Percentiles rank a stretch among this genome's conserved stretches.
These are phyloP conservation scores for Vombatus ursinus DNA, from an alignment of 2,113 vertebrate genomes.

Conservation along the genomic window DNA sequence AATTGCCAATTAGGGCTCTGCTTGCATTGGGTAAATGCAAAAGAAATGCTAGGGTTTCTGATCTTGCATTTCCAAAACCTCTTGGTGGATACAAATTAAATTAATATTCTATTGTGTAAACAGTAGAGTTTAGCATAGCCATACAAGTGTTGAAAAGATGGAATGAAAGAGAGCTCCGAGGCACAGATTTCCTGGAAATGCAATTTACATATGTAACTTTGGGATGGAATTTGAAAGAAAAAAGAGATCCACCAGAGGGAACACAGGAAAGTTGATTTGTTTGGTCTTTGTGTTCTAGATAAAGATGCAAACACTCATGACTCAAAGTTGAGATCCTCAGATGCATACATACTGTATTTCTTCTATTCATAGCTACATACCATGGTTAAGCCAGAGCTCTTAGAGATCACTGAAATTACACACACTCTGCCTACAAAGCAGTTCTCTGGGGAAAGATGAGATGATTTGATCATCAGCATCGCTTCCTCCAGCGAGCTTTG, in stretches of 20 bases:
- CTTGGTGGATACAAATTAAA: not conserved
- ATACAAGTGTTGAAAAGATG: not conserved
- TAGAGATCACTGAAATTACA: not conserved
- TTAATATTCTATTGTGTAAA: not conserved
- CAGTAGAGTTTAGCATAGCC: not conserved
- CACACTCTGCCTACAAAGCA: not conserved
- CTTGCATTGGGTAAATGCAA: not conserved
- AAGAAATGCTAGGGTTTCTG: not conserved
- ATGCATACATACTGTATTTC: slow-evolving; percentile 30
- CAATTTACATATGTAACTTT: too few relatives aligned
- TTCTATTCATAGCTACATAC: slow-evolving; percentile 58
- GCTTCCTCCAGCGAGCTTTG: slow-evolving; percentile 7
- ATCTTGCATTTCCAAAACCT: not conserved
- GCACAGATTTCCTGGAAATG: not conserved
- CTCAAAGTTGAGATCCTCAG: not conserved
- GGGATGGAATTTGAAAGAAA: not conserved
- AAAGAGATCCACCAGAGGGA: not conserved
- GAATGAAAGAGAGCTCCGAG: not conserved
- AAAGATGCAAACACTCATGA: not conserved
- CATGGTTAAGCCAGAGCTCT: not conserved
- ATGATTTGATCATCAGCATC: slow-evolving; percentile 49
- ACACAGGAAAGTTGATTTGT: not conserved
- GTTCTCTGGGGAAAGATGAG: slow-evolving; percentile 59
- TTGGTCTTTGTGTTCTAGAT: not conserved
- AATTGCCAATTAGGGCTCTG: not conserved